phyloP scores from a whole-genome alignment of 2,113 vertebrate species.

The Nannobrachium achirus region DNA sequence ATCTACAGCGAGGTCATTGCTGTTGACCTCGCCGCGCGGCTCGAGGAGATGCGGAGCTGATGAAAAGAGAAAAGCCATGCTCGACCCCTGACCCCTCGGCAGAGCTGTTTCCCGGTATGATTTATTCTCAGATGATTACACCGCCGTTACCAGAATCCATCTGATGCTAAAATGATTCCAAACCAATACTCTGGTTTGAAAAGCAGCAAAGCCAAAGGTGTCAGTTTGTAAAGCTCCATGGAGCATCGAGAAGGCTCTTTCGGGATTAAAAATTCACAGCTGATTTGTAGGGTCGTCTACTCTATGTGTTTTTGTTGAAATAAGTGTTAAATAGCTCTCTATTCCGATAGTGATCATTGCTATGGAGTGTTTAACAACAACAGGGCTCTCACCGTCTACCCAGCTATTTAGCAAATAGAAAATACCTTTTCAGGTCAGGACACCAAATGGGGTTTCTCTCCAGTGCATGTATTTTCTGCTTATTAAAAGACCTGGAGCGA shows the following conservation, averaged over 20 bases:
- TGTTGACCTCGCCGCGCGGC: slow-evolving; percentile 12
- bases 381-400: too few relatives aligned
- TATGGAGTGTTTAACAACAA: neutral
- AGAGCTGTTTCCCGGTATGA: neutral
- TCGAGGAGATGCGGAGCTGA: slow-evolving; percentile 9
- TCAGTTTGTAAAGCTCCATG: neutral
- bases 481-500: too few relatives aligned
- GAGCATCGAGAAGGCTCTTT: neutral
- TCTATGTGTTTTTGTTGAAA: too few relatives aligned
- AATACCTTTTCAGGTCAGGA: too few relatives aligned
- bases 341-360: too few relatives aligned
- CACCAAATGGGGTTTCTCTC: too few relatives aligned
- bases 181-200: neutral
- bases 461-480: too few relatives aligned
- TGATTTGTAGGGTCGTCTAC: too few relatives aligned
- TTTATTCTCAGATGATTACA: slow-evolving; percentile 18
- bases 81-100: neutral
- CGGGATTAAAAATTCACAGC: neutral
- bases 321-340: too few relatives aligned
- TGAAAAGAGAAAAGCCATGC: slow-evolving; percentile 17
- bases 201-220: neutral
- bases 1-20: slow-evolving; percentile 20
- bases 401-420: too few relatives aligned
- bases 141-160: slow-evolving; percentile 2
- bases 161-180: neutral